phyloP scores from a whole-genome alignment of 1,140 invertebrate genomes.

The Brachionus sp. region DNA sequence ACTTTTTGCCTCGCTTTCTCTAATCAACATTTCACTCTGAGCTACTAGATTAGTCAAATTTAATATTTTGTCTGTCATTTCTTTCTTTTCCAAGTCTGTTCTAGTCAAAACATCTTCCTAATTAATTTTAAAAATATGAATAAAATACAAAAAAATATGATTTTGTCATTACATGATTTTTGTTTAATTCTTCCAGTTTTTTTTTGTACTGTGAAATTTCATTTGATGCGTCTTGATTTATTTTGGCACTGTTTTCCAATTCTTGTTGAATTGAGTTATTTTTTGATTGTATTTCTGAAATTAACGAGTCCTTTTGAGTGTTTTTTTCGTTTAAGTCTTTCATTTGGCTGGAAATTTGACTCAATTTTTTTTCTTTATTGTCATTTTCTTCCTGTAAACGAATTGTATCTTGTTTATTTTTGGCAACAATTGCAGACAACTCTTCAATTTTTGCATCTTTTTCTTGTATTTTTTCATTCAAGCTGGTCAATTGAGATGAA shows the following conservation, averaged over 20 bases:
- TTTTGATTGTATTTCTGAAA: neutral
- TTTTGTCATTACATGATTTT: neutral
- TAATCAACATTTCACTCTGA: neutral
- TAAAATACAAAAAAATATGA: too few species aligned
- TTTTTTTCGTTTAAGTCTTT: neutral
- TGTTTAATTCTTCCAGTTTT: neutral
- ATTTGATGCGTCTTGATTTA: neutral
- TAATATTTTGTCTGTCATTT: neutral
- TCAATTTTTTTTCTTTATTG: neutral
- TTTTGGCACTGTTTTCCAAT: neutral
- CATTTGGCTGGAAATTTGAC: neutral
- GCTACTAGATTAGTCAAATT: neutral
- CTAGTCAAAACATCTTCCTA: neutral
- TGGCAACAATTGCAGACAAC: neutral
- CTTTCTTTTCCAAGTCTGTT: neutral
- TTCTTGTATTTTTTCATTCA: constrained; percentile 57
- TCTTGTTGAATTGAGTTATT: neutral
- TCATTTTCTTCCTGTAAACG: neutral
- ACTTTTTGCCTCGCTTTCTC: neutral
- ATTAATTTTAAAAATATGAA: neutral
- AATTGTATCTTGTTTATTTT: neutral
- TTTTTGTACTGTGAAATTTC: neutral
- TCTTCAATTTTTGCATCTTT: constrained; percentile 56
- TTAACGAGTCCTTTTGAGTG: neutral
- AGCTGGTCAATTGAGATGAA: constrained; percentile 54